Evolutionary conservation across 2,113 vertebrate genomes (phyloP).

Genomic region (Limanda limanda): DNA sequence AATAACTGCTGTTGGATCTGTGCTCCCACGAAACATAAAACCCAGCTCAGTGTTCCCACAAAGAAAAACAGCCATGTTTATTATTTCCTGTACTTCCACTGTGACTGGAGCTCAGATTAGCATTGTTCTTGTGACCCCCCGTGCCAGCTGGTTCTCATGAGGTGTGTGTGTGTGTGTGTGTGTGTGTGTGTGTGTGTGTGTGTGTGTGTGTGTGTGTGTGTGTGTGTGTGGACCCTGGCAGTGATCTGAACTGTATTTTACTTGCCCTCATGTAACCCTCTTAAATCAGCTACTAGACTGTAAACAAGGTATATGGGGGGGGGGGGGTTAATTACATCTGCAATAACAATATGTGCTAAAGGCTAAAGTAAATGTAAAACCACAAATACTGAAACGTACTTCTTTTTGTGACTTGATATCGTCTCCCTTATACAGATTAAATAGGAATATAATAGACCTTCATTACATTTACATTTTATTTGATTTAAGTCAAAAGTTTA

Average conservation of each 20-base stretch:
- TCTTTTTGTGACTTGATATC: too few relatives aligned
- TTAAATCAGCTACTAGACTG: neutral
- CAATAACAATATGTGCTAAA: too few relatives aligned
- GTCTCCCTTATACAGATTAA: neutral
- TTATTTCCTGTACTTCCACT: slow-evolving; percentile 71
- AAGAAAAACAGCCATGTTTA: slow-evolving; percentile 61
- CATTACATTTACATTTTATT: too few relatives aligned
- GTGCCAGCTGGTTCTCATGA: slow-evolving; percentile 75
- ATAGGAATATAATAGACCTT: too few relatives aligned
- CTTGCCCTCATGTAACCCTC: neutral
- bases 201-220: neutral
- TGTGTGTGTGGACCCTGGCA: neutral
- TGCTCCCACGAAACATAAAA: slow-evolving; percentile 42
- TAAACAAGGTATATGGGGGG: neutral
- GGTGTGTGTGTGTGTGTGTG: slow-evolving; percentile 45
- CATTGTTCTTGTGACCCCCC: slow-evolving; percentile 76
- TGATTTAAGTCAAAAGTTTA: too few relatives aligned
- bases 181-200: slow-evolving; percentile 25
- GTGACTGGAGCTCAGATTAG: slow-evolving; percentile 44
- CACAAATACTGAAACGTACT: too few relatives aligned
- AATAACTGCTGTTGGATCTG: slow-evolving; percentile 23
- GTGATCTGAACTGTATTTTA: neutral
- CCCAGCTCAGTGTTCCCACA: slow-evolving; percentile 26
- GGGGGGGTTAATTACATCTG: too few relatives aligned
- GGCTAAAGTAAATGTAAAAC: too few relatives aligned